phyloP scores from a whole-genome alignment of 2,888 invertebrate genomes.

The Hydroisotoma schaefferi region DNA sequence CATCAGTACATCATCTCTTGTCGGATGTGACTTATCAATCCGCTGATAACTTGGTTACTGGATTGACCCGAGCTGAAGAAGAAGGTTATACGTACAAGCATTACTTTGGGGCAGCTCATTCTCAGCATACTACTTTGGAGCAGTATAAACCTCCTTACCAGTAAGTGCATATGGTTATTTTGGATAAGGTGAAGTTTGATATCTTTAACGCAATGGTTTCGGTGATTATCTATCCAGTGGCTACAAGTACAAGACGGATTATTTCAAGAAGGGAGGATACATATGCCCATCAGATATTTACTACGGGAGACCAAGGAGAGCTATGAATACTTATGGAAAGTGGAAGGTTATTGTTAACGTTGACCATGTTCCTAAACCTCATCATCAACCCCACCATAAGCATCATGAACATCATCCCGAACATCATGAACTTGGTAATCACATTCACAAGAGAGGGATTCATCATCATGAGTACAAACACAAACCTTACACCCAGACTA shows the following conservation, averaged over 20 bases:
- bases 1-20: slow-evolving; percentile 49
- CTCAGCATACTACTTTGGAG: slow-evolving; percentile 36
- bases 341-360: slow-evolving; percentile 53
- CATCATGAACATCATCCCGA: neutral
- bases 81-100: slow-evolving; percentile 51
- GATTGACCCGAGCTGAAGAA: slow-evolving; percentile 51
- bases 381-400: slow-evolving; percentile 3
- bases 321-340: slow-evolving; percentile 51
- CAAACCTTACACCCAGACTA: slow-evolving; percentile 51
- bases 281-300: slow-evolving; percentile 52
- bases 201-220: neutral
- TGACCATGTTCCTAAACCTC: slow-evolving; percentile 43
- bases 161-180: slow-evolving; percentile 21
- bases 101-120: slow-evolving; percentile 50
- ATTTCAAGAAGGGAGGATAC: slow-evolving; percentile 51
- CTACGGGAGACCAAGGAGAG: slow-evolving; percentile 51
- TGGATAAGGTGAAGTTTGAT: neutral
- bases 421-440: slow-evolving; percentile 2
- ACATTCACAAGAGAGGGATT: neutral
- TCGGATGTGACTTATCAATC: slow-evolving; percentile 52
- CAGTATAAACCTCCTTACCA: slow-evolving; percentile 45
- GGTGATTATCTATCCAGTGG: slow-evolving; percentile 27
- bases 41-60: slow-evolving; percentile 51
- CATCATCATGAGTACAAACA: slow-evolving; percentile 4
- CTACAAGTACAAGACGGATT: slow-evolving; percentile 48